phyloP scores from a whole-genome alignment of 1,140 invertebrate species.

The Linepithema humile region DNA sequence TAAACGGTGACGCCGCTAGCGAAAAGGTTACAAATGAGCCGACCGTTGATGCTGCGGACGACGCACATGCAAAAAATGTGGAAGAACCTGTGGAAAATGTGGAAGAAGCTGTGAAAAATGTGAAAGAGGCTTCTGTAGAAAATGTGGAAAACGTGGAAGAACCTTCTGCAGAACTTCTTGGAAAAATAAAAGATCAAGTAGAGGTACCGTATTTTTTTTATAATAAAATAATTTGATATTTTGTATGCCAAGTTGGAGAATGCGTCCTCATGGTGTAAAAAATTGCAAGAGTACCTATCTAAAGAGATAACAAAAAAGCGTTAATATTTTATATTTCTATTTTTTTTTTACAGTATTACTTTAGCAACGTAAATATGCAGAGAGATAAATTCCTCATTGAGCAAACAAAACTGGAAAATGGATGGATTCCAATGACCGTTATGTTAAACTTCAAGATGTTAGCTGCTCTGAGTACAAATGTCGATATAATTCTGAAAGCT shows the following conservation, averaged over 20 bases:
- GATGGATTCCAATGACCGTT: slow-evolving; percentile 94
- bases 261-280: background rate
- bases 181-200: slow-evolving; percentile 78
- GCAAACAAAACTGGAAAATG: slow-evolving; percentile 92
- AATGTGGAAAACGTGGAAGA: slow-evolving; percentile 52
- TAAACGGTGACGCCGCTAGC: slow-evolving; percentile 27
- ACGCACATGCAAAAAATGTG: slow-evolving; percentile 8
- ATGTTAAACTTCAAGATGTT: slow-evolving; percentile 96
- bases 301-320: slow-evolving; percentile 34
- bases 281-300: background rate
- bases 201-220: slow-evolving; percentile 71
- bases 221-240: background rate
- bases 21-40: slow-evolving; percentile 61
- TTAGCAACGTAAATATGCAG: slow-evolving; percentile 94
- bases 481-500: slow-evolving; percentile 89
- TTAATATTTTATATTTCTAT: background rate
- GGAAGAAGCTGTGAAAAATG: background rate
- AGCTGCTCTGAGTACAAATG: slow-evolving; percentile 89
- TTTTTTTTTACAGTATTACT: slow-evolving; percentile 88
- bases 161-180: slow-evolving; percentile 67
- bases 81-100: slow-evolving; percentile 16
- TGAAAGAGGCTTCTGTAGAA: too few relatives aligned
- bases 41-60: background rate
- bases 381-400: slow-evolving; percentile 95
- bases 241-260: background rate